phyloP scores from a whole-genome alignment of 2,113 vertebrate species.

The Cavia aperea region DNA sequence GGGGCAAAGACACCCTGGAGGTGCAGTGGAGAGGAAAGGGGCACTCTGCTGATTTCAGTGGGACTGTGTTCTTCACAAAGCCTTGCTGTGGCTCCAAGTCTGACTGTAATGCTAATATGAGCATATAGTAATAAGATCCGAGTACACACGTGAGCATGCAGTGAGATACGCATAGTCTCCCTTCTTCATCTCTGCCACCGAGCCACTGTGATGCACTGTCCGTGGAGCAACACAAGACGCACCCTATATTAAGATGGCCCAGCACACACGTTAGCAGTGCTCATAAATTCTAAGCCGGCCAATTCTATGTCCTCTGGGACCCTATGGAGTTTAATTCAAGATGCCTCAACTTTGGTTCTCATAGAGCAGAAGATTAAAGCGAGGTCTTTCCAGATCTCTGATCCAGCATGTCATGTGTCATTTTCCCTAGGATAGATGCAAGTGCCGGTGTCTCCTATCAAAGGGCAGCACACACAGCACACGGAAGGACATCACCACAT shows the following conservation, averaged over 20 bases:
- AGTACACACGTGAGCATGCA: slow-evolving; percentile 27
- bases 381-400: slow-evolving; percentile 62
- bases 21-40: slow-evolving; percentile 46
- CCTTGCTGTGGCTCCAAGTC: slow-evolving; percentile 54
- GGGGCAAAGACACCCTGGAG: slow-evolving; percentile 60
- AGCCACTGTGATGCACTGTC: slow-evolving; percentile 45
- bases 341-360: slow-evolving; percentile 56
- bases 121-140: slow-evolving; percentile 66
- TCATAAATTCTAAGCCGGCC: slow-evolving; percentile 71
- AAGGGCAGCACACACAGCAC: slow-evolving; percentile 50
- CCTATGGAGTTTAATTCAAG: slow-evolving; percentile 70
- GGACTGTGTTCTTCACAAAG: slow-evolving; percentile 46
- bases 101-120: slow-evolving; percentile 64
- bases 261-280: slow-evolving; percentile 27
- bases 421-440: slow-evolving; percentile 56
- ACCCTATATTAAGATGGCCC: slow-evolving; percentile 66
- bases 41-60: slow-evolving; percentile 61
- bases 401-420: slow-evolving; percentile 61
- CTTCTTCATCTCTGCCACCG: slow-evolving; percentile 59
- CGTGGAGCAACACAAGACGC: slow-evolving; percentile 45
- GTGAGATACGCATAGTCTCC: slow-evolving; percentile 45
- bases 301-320: slow-evolving; percentile 66
- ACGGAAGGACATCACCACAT: slow-evolving; percentile 44
- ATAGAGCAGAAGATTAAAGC: slow-evolving; percentile 55
- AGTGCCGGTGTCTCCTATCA: slow-evolving; percentile 50